Base-by-base conservation (phyloP, 2,797 vertebrate species). In the Tadarida brasiliensis region DNA sequence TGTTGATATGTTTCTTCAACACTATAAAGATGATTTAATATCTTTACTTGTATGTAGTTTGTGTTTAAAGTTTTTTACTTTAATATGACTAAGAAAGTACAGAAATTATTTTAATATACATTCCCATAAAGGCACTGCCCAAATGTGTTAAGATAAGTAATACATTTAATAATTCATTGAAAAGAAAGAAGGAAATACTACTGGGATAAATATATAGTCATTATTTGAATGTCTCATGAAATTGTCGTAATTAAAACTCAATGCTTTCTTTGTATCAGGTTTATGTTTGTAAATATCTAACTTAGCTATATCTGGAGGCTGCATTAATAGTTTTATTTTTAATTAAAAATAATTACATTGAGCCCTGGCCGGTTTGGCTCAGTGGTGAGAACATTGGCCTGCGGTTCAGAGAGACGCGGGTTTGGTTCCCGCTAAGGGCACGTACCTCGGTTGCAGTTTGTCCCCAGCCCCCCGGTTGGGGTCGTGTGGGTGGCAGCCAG, bases 131-230 rank as follows among this genome's bases (percentile, higher is more conserved):
- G 59, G 63, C 30, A 57, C 33, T 85, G 26, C 16, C 57, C 7
- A 91, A 61, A 70, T 54, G 67, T 74, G 93, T 88, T 80, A 91
- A 77, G 39, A 39, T n/a, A 93, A 87, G 16, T 20, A 88, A 81
- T 85, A 68, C 33, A 71, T 44, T 81, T 68, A 92, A 54, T 59
- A 89, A 89, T 89, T 92, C 5, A 67, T 39, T 94, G 85, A 70
- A 85, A 94, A 61, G 5, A 70, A 16, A 30, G 7, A 81, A 61
- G 24, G 56, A 89, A 82, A 33, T 68, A 77, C 24, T 57, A 65
- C 17, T 83, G 47, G 35, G 59, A 54, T 59, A 56, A 78, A 78
- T 63, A 63, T 35, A 22, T 12, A 73, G 22, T 77, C 70, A 74
- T 83, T 90, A 89, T 82, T 33, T 61, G 24, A 87, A 86, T 86